A percentile compares a stretch with the other conserved stretches of the same genome.
Conservation (phyloP, 2,113 vertebrate genomes). For the Balaeniceps rex region DNA sequence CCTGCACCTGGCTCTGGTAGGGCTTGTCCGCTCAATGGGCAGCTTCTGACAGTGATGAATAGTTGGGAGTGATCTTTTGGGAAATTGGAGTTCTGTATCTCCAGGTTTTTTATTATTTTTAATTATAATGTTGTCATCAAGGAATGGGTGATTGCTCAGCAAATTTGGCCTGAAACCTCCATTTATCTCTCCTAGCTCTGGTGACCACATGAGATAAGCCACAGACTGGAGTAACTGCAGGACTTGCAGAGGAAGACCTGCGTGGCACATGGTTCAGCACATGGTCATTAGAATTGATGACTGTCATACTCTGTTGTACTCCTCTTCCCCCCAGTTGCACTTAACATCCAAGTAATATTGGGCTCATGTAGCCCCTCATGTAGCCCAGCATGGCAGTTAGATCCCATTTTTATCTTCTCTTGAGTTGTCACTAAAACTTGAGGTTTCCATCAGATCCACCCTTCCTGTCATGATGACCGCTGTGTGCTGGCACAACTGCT, state of each 20-base stretch:
- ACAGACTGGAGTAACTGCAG: neutral
- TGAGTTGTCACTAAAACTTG: neutral
- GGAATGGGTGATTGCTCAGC: neutral
- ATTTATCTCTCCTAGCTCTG: neutral
- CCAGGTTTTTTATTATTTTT: neutral
- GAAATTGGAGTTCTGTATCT: neutral
- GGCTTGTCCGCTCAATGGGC: neutral
- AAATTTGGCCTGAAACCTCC: neutral
- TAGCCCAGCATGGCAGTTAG: neutral
- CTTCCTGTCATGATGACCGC: too few species aligned
- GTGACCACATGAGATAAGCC: neutral
- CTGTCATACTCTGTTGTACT: neutral
- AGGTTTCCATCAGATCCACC: neutral
- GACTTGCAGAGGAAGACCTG: neutral
- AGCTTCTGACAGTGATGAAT: neutral
- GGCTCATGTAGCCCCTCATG: neutral
- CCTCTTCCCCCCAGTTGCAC: neutral
- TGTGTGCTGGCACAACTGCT: neutral
- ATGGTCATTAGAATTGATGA: neutral
- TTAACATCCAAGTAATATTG: neutral
- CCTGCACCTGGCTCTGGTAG: neutral
- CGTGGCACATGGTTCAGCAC: neutral
- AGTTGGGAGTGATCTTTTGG: neutral
- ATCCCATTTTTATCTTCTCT: neutral
- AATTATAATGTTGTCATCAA: neutral